A percentile compares a stretch with the other conserved stretches of the same genome.
Evolutionary conservation across 2,888 invertebrate species (phyloP).

Genomic region (Spisula solida): DNA sequence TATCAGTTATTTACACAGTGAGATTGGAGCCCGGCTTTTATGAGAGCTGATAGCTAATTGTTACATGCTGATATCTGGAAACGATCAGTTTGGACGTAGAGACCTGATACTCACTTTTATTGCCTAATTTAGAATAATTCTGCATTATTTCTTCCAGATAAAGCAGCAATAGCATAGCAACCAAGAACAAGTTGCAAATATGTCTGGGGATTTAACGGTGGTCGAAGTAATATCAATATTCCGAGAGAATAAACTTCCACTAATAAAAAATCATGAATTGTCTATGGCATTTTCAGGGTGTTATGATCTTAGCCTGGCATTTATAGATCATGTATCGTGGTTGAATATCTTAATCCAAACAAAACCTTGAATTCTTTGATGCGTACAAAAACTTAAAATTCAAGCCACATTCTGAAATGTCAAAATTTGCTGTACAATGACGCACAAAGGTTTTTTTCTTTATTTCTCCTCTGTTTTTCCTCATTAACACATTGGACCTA

Average conservation of each 20-base stretch:
- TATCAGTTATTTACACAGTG: conserved; percentile 7
- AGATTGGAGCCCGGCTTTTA: neutral
- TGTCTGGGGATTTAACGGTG: neutral
- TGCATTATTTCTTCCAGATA: conserved; percentile 37
- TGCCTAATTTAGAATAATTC: conserved; percentile 52
- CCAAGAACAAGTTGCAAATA: conserved; percentile 21
- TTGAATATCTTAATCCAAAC: neutral
- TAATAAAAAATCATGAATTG: conserved; percentile 7
- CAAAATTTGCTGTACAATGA: neutral
- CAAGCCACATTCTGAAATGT: conserved; percentile 5
- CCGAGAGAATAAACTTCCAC: neutral
- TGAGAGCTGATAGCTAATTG: conserved; percentile 49
- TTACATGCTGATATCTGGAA: conserved; percentile 42
- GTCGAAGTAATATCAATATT: conserved; percentile 6
- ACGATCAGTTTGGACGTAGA: conserved; percentile 36
- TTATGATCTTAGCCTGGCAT: conserved; percentile 4
- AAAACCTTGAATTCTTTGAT: conserved; percentile 7
- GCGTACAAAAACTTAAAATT: neutral
- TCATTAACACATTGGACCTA: neutral
- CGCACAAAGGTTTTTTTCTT: neutral
- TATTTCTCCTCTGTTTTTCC: neutral
- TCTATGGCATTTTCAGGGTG: neutral
- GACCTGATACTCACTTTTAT: conserved; percentile 44
- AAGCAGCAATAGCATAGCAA: conserved; percentile 23
- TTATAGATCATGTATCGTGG: neutral